These are phyloP conservation scores for Cryptotermes secundus DNA, from an alignment of 1,140 invertebrate species.

Conservation along the genomic window DNA sequence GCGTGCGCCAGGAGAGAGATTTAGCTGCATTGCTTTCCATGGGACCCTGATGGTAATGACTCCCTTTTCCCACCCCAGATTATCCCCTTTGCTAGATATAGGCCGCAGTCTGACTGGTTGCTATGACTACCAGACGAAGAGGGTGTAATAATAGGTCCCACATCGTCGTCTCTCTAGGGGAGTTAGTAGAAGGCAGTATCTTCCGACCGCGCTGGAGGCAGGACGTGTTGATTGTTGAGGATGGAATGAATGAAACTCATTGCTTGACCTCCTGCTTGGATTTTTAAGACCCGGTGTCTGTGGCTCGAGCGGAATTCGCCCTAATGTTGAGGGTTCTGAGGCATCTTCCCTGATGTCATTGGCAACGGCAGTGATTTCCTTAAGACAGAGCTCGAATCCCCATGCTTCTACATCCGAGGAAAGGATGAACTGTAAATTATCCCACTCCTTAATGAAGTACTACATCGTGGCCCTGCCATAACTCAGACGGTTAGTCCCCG, in stretches of 20 bases:
- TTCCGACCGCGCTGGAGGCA: background rate
- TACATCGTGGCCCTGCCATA: too few species aligned
- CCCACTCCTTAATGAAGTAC: too few species aligned
- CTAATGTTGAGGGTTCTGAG: background rate
- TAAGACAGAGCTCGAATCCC: background rate
- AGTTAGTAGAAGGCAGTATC: background rate
- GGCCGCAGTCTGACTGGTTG: background rate
- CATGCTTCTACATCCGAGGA: too few species aligned
- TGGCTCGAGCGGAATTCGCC: background rate
- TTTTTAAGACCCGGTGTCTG: background rate
- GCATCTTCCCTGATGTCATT: background rate
- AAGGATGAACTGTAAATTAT: too few species aligned
- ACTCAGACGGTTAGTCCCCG: too few species aligned
- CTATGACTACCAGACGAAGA: background rate
- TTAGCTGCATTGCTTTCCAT: background rate
- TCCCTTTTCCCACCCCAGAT: background rate
- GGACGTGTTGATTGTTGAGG: background rate
- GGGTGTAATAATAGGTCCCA: background rate
- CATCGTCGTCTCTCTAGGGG: background rate
- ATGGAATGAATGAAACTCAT: background rate
- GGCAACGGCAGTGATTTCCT: background rate
- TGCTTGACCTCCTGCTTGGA: background rate
- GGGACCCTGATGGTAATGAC: background rate
- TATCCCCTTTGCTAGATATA: background rate
- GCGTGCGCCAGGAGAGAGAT: background rate